A percentile compares a stretch with the other conserved stretches of the same genome.
phyloP scores from a whole-genome alignment of 1,140 invertebrate species.

The Drosophila repleta region DNA sequence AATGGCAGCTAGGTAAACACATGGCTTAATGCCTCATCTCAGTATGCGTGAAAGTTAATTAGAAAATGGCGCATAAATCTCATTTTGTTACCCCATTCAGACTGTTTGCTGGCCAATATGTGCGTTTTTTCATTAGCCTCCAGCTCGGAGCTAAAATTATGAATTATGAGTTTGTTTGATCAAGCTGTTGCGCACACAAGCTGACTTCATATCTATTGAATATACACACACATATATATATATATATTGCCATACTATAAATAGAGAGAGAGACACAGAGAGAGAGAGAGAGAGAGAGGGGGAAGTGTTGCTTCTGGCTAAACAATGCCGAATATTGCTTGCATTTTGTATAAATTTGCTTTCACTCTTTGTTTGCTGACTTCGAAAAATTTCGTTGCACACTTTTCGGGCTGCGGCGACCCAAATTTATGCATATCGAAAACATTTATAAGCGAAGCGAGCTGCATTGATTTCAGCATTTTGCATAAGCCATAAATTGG shows the following conservation, averaged over 20 bases:
- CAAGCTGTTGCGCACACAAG: slow-evolving; percentile 4
- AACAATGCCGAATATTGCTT: slow-evolving; percentile 23
- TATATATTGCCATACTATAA: not conserved
- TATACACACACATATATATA: not conserved
- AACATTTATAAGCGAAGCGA: slow-evolving; percentile 7
- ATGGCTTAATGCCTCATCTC: slow-evolving; percentile 45
- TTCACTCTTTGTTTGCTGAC: slow-evolving; percentile 7
- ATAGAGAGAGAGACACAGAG: not conserved
- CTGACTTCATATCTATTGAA: slow-evolving; percentile 4
- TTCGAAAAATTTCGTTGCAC: slow-evolving; percentile 28
- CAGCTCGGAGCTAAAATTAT: slow-evolving; percentile 1
- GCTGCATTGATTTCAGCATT: slow-evolving; percentile 4
- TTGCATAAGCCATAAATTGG: slow-evolving; percentile 3
- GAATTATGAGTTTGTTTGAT: slow-evolving; percentile 20
- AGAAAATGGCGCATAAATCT: slow-evolving; percentile 46
- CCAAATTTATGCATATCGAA: slow-evolving; percentile 17
- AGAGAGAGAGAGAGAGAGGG: no score
- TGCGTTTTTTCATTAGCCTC: not conserved
- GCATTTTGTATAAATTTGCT: slow-evolving; percentile 24
- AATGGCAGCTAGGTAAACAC: slow-evolving; percentile 65
- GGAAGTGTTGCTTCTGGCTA: not conserved
- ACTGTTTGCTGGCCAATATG: not conserved
- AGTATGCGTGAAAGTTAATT: slow-evolving; percentile 67
- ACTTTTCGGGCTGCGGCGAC: slow-evolving; percentile 17
- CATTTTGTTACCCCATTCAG: not conserved